A percentile compares a stretch with the other conserved stretches of the same genome.
Conservation (phyloP, 2,888 invertebrate genomes). For the Anaspis maculata region DNA sequence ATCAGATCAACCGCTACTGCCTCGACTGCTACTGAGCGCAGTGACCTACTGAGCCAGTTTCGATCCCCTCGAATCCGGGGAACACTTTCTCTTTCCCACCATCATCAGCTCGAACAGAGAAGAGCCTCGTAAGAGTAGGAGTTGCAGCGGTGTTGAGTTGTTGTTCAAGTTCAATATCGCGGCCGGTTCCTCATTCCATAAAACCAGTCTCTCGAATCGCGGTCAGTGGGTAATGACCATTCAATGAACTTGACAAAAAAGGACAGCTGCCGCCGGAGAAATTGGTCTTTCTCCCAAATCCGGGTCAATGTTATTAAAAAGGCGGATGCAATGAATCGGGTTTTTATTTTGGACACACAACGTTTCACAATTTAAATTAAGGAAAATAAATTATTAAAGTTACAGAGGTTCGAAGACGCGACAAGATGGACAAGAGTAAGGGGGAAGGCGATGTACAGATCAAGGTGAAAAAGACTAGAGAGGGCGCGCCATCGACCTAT, state of each 20-base stretch:
- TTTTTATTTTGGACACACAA: no score
- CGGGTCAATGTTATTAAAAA: conserved; percentile 31
- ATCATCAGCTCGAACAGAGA: conserved; percentile 16
- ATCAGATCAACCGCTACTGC: no score
- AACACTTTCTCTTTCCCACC: conserved; percentile 35
- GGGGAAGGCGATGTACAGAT: no score
- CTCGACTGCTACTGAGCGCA: no score
- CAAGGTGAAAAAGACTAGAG: no score
- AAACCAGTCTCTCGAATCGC: conserved; percentile 33
- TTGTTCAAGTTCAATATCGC: conserved; percentile 14
- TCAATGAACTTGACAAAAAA: conserved; percentile 31
- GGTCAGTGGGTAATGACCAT: conserved; percentile 39
- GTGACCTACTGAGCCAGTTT: conserved; percentile 30
- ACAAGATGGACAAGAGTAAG: no score
- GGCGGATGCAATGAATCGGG: conserved; percentile 24
- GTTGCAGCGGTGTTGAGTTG: no score
- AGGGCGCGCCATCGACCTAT: no score
- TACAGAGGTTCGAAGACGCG: no score
- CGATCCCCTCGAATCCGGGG: conserved; percentile 18
- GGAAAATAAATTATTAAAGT: no score
- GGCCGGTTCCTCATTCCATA: conserved; percentile 31
- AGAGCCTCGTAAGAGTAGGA: no score
- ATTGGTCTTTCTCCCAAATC: conserved; percentile 21
- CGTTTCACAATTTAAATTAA: no score
- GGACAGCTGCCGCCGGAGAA: conserved; percentile 13